Evolutionary conservation across 2,113 vertebrate species (phyloP).

Genomic region (Aplodontia rufa): DNA sequence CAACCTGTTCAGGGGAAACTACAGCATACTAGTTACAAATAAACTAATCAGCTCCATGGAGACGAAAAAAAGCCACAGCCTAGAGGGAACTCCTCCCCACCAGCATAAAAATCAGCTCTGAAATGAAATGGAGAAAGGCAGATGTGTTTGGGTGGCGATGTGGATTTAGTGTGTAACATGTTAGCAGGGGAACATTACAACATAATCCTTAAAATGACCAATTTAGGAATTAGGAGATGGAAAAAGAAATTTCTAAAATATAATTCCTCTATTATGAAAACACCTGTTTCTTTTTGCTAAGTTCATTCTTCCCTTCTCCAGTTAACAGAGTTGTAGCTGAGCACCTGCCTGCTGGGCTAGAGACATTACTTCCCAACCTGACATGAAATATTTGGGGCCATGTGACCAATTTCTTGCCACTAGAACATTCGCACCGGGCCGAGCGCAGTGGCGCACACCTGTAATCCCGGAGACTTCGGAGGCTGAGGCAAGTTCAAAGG

Average conservation of each 20-base stretch:
- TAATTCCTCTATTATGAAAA: not conserved
- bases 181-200: not conserved
- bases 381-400: not conserved
- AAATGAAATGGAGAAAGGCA: not conserved
- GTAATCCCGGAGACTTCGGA: no score
- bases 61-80: not conserved
- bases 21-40: not conserved
- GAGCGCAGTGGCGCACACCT: no score
- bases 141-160: not conserved
- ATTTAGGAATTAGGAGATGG: not conserved
- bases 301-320: not conserved
- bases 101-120: not conserved
- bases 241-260: slow-evolving; percentile 1
- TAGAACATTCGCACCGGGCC: no score
- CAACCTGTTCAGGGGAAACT: not conserved
- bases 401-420: not conserved
- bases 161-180: not conserved
- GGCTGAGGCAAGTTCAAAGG: no score
- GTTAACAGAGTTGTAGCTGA: not conserved
- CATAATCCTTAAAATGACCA: not conserved
- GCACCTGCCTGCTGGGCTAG: not conserved
- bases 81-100: not conserved
- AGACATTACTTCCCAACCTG: not conserved
- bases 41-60: not conserved
- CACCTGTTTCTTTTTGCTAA: not conserved